A percentile compares a stretch with the other conserved stretches of the same genome.
Evolutionary conservation across 1,140 invertebrate genomes (phyloP).

Genomic region (Idris sp.): DNA sequence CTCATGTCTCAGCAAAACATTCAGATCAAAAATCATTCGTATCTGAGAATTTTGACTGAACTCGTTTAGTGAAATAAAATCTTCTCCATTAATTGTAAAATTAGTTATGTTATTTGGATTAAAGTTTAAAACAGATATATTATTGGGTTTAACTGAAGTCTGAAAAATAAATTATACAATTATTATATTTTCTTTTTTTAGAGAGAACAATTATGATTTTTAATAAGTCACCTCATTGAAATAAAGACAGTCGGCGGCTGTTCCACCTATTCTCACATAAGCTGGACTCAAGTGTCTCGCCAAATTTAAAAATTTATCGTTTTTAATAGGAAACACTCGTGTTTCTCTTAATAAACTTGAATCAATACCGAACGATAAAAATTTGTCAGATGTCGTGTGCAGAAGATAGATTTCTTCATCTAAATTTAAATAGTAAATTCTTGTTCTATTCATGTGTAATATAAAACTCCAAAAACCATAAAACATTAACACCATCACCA

Average conservation of each 20-base stretch:
- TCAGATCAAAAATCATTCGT: conserved; percentile 84
- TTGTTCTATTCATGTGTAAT: not conserved
- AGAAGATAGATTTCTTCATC: conserved; percentile 24
- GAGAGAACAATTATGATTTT: too few species aligned
- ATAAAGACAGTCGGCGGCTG: conserved; percentile 82
- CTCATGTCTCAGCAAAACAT: conserved; percentile 81
- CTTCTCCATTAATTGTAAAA: conserved; percentile 69
- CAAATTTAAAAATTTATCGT: conserved; percentile 78
- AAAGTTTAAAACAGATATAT: conserved; percentile 37
- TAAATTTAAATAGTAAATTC: conserved; percentile 32
- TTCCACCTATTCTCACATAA: conserved; percentile 83
- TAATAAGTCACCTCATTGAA: conserved; percentile 73
- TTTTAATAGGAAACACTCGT: conserved; percentile 64
- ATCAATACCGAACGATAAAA: conserved; percentile 75
- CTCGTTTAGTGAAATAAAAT: conserved; percentile 78
- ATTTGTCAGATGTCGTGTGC: conserved; percentile 67
- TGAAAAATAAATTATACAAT: too few species aligned
- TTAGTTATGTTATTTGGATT: conserved; percentile 68
- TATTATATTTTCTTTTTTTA: too few species aligned
- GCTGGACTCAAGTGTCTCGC: conserved; percentile 80
- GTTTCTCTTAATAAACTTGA: conserved; percentile 70
- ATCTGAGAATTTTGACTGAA: conserved; percentile 79
- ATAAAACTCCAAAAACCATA: conserved; percentile 8
- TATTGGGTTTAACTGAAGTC: too few species aligned
- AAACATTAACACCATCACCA: not conserved